phyloP scores from a whole-genome alignment of 2,888 invertebrate species.

The Leucozona laternaria region DNA sequence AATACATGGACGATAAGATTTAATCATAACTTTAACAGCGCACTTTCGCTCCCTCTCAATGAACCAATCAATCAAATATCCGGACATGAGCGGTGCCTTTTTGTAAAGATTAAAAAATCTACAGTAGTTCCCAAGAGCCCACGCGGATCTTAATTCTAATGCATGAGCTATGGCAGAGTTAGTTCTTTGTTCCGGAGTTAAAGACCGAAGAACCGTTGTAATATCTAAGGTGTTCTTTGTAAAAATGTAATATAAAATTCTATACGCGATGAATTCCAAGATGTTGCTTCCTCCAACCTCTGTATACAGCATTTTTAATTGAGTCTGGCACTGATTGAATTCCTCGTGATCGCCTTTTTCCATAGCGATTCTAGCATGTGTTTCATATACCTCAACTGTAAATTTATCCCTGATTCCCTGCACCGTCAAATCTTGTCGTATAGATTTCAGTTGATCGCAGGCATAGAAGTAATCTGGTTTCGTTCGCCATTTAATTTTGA shows the following conservation, averaged over 20 bases:
- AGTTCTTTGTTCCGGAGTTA: conserved; percentile 90
- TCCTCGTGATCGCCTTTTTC: conserved; percentile 99
- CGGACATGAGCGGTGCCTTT: conserved; percentile 96
- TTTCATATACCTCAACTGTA: conserved; percentile 99
- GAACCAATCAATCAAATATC: conserved; percentile 99
- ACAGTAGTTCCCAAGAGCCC: conserved; percentile 96
- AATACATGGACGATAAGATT: conserved; percentile 98
- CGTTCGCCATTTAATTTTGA: conserved; percentile 95
- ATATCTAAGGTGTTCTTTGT: conserved; percentile 99
- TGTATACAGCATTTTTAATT: conserved; percentile 96
- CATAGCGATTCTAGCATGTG: conserved; percentile 98
- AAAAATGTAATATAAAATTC: conserved; percentile 98
- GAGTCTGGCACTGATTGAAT: conserved; percentile 99
- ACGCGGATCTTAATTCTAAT: conserved; percentile 94
- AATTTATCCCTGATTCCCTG: conserved; percentile 98
- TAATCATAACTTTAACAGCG: conserved; percentile 96
- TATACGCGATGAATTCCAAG: conserved; percentile 97
- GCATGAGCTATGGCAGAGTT: conserved; percentile 94
- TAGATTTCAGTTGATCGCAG: conserved; percentile 99
- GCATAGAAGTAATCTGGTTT: conserved; percentile 98
- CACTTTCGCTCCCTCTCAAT: conserved; percentile 96
- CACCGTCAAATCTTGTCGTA: conserved; percentile 99
- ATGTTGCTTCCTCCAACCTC: conserved; percentile 91
- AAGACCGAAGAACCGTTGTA: conserved; percentile 93
- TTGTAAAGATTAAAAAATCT: conserved; percentile 96